A percentile compares a stretch with the other conserved stretches of the same genome.
Conservation (phyloP, 1,140 invertebrate species). For the Drepana arcuata region DNA sequence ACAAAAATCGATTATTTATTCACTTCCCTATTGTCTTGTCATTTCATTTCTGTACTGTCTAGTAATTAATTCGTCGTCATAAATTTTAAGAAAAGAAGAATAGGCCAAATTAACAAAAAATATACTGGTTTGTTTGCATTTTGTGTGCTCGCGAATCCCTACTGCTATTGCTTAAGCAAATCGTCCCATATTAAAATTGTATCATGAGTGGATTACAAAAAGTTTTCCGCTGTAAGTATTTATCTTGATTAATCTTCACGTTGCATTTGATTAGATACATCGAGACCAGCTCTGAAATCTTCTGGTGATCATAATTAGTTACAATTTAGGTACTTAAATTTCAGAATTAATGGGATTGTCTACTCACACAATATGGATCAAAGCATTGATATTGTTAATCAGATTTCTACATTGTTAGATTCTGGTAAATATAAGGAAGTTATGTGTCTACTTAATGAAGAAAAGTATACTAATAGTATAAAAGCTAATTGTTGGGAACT, state of each 20-base stretch:
- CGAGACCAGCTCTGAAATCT: too few species aligned
- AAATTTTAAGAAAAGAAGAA: too few species aligned
- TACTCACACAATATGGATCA: constrained; percentile 38
- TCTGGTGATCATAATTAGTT: constrained; percentile 1
- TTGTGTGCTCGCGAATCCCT: too few species aligned
- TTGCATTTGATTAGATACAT: too few species aligned
- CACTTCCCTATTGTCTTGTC: too few species aligned
- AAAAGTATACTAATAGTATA: constrained; percentile 51
- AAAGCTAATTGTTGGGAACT: constrained; percentile 74
- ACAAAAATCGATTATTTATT: too few species aligned
- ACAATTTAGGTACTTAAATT: constrained; percentile 34
- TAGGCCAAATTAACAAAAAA: too few species aligned
- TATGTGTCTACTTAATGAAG: constrained; percentile 50
- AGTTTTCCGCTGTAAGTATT: constrained; percentile 34
- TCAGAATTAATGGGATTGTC: constrained; percentile 47
- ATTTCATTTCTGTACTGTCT: too few species aligned
- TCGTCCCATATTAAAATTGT: too few species aligned
- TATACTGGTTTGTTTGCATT: too few species aligned
- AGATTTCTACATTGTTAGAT: constrained; percentile 47
- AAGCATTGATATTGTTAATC: constrained; percentile 37
- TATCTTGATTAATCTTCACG: neutral
- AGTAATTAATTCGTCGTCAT: too few species aligned
- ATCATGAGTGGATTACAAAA: constrained; percentile 32
- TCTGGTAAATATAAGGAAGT: constrained; percentile 63
- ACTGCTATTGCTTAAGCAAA: too few species aligned